Evolutionary conservation across 2,113 vertebrate species (phyloP).

Genomic region (Carassius carassius): DNA sequence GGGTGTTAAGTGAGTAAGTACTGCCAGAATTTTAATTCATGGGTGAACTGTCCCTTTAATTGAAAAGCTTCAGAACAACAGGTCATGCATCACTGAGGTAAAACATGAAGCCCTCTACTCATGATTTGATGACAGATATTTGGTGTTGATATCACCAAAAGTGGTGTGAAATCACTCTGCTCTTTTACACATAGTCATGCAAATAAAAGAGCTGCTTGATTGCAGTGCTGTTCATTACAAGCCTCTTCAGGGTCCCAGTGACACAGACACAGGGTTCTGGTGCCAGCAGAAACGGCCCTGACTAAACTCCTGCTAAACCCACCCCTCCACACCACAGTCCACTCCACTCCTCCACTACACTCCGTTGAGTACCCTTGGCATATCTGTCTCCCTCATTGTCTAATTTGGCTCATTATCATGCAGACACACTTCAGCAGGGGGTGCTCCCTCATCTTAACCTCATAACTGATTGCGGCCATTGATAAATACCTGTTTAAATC

Average conservation of each 20-base stretch:
- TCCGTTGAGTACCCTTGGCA: slow-evolving; percentile 43
- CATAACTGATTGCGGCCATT: slow-evolving; percentile 53
- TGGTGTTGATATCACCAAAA: slow-evolving; percentile 35
- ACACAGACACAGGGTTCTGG: slow-evolving; percentile 43
- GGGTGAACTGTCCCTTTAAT: neutral
- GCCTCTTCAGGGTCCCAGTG: slow-evolving; percentile 41
- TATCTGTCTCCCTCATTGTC: slow-evolving; percentile 52
- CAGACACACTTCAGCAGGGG: slow-evolving; percentile 54
- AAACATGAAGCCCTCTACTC: neutral
- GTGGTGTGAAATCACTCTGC: slow-evolving; percentile 12
- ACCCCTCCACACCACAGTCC: slow-evolving; percentile 21
- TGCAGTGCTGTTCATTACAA: slow-evolving; percentile 56
- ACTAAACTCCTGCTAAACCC: slow-evolving; percentile 34
- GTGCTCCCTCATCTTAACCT: slow-evolving; percentile 51
- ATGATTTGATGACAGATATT: slow-evolving; percentile 11
- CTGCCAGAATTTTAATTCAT: neutral
- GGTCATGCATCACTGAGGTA: neutral
- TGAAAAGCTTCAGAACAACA: neutral
- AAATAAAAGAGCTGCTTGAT: slow-evolving; percentile 51
- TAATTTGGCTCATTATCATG: slow-evolving; percentile 60
- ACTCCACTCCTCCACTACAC: slow-evolving; percentile 25
- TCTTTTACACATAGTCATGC: slow-evolving; percentile 21
- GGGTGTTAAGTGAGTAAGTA: neutral
- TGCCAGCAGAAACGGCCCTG: slow-evolving; percentile 35
- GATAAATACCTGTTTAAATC: slow-evolving; percentile 43